A percentile compares a stretch with the other conserved stretches of the same genome.
Evolutionary conservation across 2,797 vertebrate species (phyloP).

Genomic region (Phrynocephalus forsythii): DNA sequence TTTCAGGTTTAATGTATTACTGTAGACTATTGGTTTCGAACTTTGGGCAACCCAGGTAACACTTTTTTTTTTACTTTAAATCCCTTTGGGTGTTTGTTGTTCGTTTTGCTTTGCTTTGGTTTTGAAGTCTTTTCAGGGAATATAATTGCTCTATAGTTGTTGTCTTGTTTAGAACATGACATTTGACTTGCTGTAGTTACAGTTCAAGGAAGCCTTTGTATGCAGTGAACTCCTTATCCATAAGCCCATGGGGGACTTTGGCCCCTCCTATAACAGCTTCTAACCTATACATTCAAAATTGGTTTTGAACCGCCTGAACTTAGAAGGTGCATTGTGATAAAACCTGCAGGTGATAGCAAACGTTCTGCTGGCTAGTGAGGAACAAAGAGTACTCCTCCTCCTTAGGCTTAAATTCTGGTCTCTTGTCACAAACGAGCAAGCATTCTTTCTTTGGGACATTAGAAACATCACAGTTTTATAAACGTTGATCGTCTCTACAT

Average conservation of each 20-base stretch:
- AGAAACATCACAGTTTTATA: not conserved
- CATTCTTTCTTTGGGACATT: not conserved
- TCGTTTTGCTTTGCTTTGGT: too few species aligned
- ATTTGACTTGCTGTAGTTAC: not conserved
- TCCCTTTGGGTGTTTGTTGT: not conserved
- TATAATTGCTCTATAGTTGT: not conserved
- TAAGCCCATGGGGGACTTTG: not conserved
- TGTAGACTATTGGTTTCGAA: not conserved
- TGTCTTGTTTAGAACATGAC: not conserved
- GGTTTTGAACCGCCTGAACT: too few species aligned
- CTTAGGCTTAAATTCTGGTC: not conserved
- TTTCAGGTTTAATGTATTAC: not conserved
- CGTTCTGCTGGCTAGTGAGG: too few species aligned
- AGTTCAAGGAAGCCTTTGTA: not conserved
- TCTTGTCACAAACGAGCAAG: not conserved
- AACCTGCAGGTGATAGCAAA: too few species aligned
- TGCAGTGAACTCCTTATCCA: not conserved
- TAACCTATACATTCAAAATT: too few species aligned
- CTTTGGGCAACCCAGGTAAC: too few species aligned
- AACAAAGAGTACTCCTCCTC: too few species aligned
- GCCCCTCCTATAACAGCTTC: too few species aligned
- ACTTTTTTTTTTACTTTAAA: too few species aligned
- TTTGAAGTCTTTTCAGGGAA: too few species aligned
- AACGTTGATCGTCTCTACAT: not conserved
- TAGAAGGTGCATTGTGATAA: too few species aligned